Evolutionary conservation across 2,888 invertebrate species (phyloP), one percentile per base, ranked within the genome.

Genomic region (Dicycla oo): DNA sequence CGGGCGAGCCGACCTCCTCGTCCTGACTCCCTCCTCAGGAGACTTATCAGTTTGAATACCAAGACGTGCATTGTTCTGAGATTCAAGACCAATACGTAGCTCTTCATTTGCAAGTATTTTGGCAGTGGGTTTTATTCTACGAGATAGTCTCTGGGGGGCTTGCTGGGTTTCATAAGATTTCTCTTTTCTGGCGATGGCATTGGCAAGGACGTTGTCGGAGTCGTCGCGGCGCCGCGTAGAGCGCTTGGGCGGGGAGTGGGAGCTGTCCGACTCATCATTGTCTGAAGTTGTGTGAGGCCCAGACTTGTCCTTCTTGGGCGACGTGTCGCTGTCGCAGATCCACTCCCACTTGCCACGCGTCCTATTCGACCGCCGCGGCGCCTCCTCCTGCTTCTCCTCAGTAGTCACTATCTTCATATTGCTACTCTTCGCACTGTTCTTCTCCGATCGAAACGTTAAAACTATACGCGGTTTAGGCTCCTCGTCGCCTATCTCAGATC

Each of bases 141-240:
- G 94, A 1, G 94, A 94, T 13, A 92, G 79, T 23, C 95, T 86
- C 69, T 93, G 93, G 3, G 93, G 88, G 5, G 86, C 79, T 20
- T 94, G 91, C 7, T 94, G 88, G 2, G 86, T 83, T 84, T 96
- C 96, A 84, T 97, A 97, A 0, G 97, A 97, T 84, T 97, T 97
- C 89, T 97, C 97, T 88, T 98, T 98, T 20, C 97, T 95, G 1
- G 97, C 97, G 85, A 97, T 97, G 15, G 97, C 97, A 91, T 96
- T 97, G 78, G 97, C 97, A 34, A 98, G 91, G 45, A 97, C 96
- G 63, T 97, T 97, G 78, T 97, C 96, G 57, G 93, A 96, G 83
- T 97, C 97, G 82, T 97, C 97, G 61, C 97, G 94, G 51, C 97
- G 95, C 66, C 97, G 96, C 0, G 97, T 97, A 1, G 97, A 97